Base-by-base conservation (phyloP, 92 coral and sea anemone genomes). In the Palythoa caribaeorum region DNA sequence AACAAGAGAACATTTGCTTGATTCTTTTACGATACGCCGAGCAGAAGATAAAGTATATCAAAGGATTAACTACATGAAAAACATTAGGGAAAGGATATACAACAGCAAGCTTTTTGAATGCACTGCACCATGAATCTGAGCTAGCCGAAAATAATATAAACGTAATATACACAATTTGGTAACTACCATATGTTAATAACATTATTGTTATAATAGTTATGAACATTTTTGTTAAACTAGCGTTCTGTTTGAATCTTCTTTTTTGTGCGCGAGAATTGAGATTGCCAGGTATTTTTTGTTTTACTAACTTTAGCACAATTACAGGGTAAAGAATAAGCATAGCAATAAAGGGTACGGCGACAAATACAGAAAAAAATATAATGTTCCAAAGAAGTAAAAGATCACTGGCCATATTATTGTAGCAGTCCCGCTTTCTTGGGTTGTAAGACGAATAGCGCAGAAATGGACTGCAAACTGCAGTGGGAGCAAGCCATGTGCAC, bases 171-270 rank as follows among this genome's bases (percentile, higher is more conserved):
- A 53, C 65, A 20, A 77, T 35, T 37, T 55, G 83, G 39, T 77
- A 20, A 9, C 36, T 51, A 7, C 83, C 83, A 35, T 55, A 77
- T 5, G 83, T 77, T 11, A 77, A 3, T 35, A 77, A 55, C 9
- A 51, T 10, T 1, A 54, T 21, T 15, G 35, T 54, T 20, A 55
- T 55, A 19, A 77, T 77, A 19, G 83, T 54, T 3, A 77, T 36
- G 44, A 77, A 77, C 83, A 77, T 54, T 54, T 51, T 77, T 15
- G 83, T 77, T 21, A 37, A 52, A 2, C 44, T 77, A 13, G 51
- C 44, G 53, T 77, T 77, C 44, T 54, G 83, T 63, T 77, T 77
- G 12, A n/a, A 53, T 53, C 83, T 77, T 21, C 68, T 60, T 39
- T 15, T 37, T 36, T 62, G 39, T 28, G 40, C 3, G 40, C 20